phyloP scores from a whole-genome alignment of 1,140 invertebrate species.

The Notospermus geniculatus region DNA sequence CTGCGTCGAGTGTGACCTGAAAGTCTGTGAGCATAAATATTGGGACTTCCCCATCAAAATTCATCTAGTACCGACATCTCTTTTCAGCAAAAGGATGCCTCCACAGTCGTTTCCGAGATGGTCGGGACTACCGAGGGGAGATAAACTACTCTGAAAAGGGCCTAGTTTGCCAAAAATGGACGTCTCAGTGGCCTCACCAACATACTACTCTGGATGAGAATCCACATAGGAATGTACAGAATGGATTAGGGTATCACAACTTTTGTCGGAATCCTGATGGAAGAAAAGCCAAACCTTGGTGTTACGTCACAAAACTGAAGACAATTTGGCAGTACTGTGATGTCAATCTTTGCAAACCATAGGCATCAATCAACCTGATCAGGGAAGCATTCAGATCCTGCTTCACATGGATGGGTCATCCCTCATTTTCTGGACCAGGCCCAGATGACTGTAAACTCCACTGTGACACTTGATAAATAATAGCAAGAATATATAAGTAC shows the following conservation, averaged over 20 bases:
- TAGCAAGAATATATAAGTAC: too few species aligned
- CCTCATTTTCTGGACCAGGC: too few species aligned
- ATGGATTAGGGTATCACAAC: slow-evolving; percentile 41
- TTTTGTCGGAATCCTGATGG: slow-evolving; percentile 34
- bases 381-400: too few species aligned
- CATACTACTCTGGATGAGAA: slow-evolving; percentile 30
- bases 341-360: slow-evolving; percentile 13
- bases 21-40: too few species aligned
- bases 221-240: slow-evolving; percentile 14
- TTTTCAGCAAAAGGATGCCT: slow-evolving; percentile 21
- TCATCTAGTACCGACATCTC: neutral
- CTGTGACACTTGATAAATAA: too few species aligned
- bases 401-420: too few species aligned
- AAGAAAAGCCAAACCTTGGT: slow-evolving; percentile 36
- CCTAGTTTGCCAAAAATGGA: slow-evolving; percentile 46
- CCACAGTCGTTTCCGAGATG: slow-evolving; percentile 29
- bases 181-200: slow-evolving; percentile 41
- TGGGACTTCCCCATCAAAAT: neutral
- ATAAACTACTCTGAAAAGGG: slow-evolving; percentile 38
- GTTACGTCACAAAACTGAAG: slow-evolving; percentile 32
- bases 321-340: slow-evolving; percentile 40
- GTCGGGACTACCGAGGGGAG: slow-evolving; percentile 42
- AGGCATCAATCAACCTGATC: too few species aligned
- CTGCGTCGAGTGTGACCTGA: too few species aligned
- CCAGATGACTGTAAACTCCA: too few species aligned